Conservation (phyloP, 2,113 vertebrate genomes). For the Brachyistius frenatus region DNA sequence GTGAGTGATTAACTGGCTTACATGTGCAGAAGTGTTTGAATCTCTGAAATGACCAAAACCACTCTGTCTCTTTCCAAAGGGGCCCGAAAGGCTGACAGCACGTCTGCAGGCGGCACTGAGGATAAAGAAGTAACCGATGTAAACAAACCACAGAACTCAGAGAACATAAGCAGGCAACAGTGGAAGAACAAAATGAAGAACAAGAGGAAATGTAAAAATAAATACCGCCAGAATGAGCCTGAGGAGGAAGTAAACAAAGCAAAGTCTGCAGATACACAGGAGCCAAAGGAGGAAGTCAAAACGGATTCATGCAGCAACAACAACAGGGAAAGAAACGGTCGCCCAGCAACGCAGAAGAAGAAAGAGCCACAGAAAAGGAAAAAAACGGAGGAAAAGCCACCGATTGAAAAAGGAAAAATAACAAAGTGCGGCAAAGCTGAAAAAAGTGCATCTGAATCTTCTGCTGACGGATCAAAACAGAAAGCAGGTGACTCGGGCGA, state of each 20-base stretch:
- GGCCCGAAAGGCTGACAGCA: neutral
- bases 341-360: conserved; percentile 9
- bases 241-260: conserved; percentile 29
- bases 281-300: conserved; percentile 20
- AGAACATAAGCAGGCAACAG: conserved; percentile 74
- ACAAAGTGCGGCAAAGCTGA: neutral
- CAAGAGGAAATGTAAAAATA: conserved; percentile 82
- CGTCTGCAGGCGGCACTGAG: neutral
- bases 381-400: conserved; percentile 17
- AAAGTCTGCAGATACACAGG: neutral
- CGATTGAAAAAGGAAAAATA: neutral
- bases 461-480: conserved; percentile 7
- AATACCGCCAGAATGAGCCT: conserved; percentile 63
- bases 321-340: conserved; percentile 2
- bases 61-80: conserved; percentile 24
- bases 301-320: conserved; percentile 8
- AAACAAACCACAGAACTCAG: conserved; percentile 25
- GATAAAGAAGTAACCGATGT: neutral
- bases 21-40: too few relatives aligned
- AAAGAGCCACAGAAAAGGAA: conserved; percentile 57
- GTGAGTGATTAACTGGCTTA: conserved; percentile 50
- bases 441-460: neutral
- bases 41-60: neutral
- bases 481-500: neutral
- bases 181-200: conserved; percentile 86